phyloP scores from a whole-genome alignment of 2,797 vertebrate genomes.

The Sebastes vulpes region DNA sequence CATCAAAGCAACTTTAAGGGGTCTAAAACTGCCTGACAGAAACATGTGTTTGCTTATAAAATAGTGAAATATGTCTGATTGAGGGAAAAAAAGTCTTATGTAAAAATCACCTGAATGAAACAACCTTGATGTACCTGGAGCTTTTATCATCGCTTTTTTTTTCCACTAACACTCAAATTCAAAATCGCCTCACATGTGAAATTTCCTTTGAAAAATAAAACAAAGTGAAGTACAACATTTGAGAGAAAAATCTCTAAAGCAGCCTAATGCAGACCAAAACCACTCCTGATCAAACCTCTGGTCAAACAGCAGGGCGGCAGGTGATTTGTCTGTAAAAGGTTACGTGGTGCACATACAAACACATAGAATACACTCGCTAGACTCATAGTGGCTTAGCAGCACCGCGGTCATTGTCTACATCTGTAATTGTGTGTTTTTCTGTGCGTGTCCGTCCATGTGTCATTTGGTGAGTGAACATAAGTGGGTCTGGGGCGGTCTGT shows the following conservation, averaged over 20 bases:
- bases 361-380: conserved; percentile 30
- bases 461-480: conserved; percentile 86
- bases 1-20: conserved; percentile 5
- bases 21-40: not conserved
- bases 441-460: conserved; percentile 63
- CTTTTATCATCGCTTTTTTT: not conserved
- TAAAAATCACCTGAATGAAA: not conserved
- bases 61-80: not conserved
- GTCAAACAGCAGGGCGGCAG: conserved; percentile 42
- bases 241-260: conserved; percentile 14
- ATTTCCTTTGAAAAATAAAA: not conserved
- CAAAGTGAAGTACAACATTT: conserved; percentile 6
- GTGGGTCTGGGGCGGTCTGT: conserved; percentile 81
- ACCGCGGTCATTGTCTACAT: conserved; percentile 53
- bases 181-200: not conserved
- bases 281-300: conserved; percentile 31
- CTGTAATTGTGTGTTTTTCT: conserved; percentile 66
- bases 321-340: conserved; percentile 53
- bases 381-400: conserved; percentile 65
- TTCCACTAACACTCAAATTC: not conserved
- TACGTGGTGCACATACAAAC: conserved; percentile 9
- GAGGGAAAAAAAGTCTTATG: not conserved
- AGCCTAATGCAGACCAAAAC: conserved; percentile 13
- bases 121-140: conserved; percentile 19
- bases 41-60: conserved; percentile 3